Conservation (phyloP, 2,888 invertebrate species). For the Torymus aiolomorphi region DNA sequence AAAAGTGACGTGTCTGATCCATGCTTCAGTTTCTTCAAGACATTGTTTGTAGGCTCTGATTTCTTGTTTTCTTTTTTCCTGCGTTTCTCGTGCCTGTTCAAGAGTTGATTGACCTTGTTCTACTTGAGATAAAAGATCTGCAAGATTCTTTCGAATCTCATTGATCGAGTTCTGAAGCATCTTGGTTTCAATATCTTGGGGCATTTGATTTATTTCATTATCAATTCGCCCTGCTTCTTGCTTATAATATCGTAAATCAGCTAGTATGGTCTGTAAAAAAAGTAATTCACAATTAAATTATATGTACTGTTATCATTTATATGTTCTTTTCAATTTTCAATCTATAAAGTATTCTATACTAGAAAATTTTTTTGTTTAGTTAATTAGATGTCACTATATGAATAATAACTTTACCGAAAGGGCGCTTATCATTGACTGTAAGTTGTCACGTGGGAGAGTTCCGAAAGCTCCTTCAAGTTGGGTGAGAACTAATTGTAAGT, state of each 20-base stretch:
- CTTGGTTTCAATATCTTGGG: conserved; percentile 82
- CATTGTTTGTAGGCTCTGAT: conserved; percentile 72
- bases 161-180: conserved; percentile 78
- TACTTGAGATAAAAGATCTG: conserved; percentile 82
- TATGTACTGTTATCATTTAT: too few species aligned
- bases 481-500: conserved; percentile 82
- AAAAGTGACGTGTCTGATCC: conserved; percentile 67
- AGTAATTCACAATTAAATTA: conserved; percentile 7
- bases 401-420: conserved; percentile 80
- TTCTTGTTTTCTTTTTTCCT: conserved; percentile 78
- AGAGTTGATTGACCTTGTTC: conserved; percentile 80
- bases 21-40: conserved; percentile 70
- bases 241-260: conserved; percentile 83
- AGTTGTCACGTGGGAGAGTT: conserved; percentile 83
- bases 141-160: conserved; percentile 81
- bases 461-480: conserved; percentile 82
- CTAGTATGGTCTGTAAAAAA: conserved; percentile 81
- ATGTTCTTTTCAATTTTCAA: too few species aligned
- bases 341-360: too few species aligned
- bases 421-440: conserved; percentile 84
- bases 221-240: conserved; percentile 82
- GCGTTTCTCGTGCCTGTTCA: conserved; percentile 77
- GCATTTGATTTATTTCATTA: conserved; percentile 80
- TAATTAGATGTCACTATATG: neutral
- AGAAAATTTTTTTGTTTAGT: neutral